phyloP scores from a whole-genome alignment of 2,797 vertebrate genomes.

The Amblyopsis hoosieri region DNA sequence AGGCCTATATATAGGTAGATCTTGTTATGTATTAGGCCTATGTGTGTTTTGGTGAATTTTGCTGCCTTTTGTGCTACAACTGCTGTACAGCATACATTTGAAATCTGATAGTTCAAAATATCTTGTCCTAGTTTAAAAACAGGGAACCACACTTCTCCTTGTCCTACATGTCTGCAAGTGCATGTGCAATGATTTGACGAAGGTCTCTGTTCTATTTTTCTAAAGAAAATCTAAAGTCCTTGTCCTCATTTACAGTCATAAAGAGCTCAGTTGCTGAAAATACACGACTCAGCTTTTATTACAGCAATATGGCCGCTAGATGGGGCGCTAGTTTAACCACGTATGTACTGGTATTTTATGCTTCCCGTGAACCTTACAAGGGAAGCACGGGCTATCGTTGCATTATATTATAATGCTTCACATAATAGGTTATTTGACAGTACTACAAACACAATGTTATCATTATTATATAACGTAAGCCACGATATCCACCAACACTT shows the following conservation, averaged over 20 bases:
- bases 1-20: too few relatives aligned
- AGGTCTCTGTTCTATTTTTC: slow-evolving; percentile 59
- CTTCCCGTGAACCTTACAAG: too few relatives aligned
- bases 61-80: slow-evolving; percentile 9
- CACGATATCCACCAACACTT: too few relatives aligned
- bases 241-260: slow-evolving; percentile 50
- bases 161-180: slow-evolving; percentile 54
- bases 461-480: too few relatives aligned
- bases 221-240: slow-evolving; percentile 53
- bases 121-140: slow-evolving; percentile 64
- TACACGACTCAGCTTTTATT: too few relatives aligned
- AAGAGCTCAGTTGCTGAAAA: slow-evolving; percentile 33
- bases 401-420: too few relatives aligned
- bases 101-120: slow-evolving; percentile 25
- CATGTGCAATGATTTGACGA: slow-evolving; percentile 31
- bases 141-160: slow-evolving; percentile 56
- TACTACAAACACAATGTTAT: too few relatives aligned
- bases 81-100: slow-evolving; percentile 14
- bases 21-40: too few relatives aligned
- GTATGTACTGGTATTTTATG: too few relatives aligned
- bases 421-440: too few relatives aligned
- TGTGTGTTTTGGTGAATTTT: too few relatives aligned
- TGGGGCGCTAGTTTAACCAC: slow-evolving; percentile 50
- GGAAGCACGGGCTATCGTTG: too few relatives aligned
- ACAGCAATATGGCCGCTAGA: slow-evolving; percentile 25